phyloP scores from a whole-genome alignment of 2,797 vertebrate species.

The Esox masquinongy region DNA sequence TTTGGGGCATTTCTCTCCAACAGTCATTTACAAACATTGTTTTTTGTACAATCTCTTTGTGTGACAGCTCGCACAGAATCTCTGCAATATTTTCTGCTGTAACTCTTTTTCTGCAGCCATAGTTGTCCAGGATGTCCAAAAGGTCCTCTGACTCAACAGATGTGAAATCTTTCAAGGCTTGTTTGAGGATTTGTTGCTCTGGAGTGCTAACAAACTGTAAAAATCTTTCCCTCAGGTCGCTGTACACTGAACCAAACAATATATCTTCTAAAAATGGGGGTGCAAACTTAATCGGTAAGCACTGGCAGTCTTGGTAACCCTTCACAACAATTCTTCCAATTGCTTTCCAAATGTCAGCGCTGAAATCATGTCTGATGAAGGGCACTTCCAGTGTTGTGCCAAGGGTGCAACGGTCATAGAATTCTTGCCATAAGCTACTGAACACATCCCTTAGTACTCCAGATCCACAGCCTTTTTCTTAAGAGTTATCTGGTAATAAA shows the following conservation, averaged over 20 bases:
- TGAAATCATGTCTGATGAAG: conserved; percentile 42
- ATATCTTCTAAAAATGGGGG: conserved; percentile 42
- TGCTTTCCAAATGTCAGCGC: conserved; percentile 35
- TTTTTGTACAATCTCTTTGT: conserved; percentile 31
- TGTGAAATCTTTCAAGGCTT: conserved; percentile 29
- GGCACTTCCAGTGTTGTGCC: conserved; percentile 39
- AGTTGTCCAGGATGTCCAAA: conserved; percentile 17
- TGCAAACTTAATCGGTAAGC: conserved; percentile 36
- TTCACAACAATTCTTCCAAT: conserved; percentile 38
- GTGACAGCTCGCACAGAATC: conserved; percentile 9
- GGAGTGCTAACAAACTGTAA: conserved; percentile 39
- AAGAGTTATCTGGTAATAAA: conserved; percentile 34
- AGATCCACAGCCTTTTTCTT: conserved; percentile 34
- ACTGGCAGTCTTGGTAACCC: conserved; percentile 37
- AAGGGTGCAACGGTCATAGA: conserved; percentile 32
- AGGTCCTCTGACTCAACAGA: conserved; percentile 13
- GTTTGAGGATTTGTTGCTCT: conserved; percentile 23
- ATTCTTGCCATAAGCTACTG: conserved; percentile 41
- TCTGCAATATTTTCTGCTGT: conserved; percentile 5
- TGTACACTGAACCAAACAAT: conserved; percentile 30
- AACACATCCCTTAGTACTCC: conserved; percentile 33
- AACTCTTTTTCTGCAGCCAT: conserved; percentile 4
- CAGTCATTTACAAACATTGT: conserved; percentile 23
- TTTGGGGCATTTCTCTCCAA: conserved; percentile 12
- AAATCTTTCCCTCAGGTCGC: conserved; percentile 40